Base-by-base conservation (phyloP, 2,888 invertebrate genomes). In the Ernsta delagoae region DNA sequence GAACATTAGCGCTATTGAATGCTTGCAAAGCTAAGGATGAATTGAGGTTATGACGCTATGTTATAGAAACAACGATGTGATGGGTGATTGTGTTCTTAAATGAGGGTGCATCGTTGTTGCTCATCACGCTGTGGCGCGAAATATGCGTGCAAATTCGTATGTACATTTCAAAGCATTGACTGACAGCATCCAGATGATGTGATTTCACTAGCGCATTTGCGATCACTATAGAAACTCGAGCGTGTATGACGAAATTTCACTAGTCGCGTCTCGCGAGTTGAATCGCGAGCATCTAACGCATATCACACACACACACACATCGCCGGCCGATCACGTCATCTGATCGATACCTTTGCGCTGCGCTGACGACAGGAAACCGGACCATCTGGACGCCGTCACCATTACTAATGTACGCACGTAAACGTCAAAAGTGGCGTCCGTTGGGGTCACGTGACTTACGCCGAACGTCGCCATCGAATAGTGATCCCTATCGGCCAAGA, bases 401-500 rank as follows among this genome's bases (percentile, higher is more conserved):
- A 72, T 71, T 75, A 77, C 79, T 61, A 71, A 79, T 78, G 78
- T 82, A 78, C 75, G 74, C 75, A 84, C 89, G 88, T 84, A 85
- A 89, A 89, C 87, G 89, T 86, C 90, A 89, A 89, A 88, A 89
- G 88, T 81, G 45, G 80, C 80, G 75, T 78, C 79, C 78, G 76
- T 73, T 70, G 67, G 76, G 77, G 74, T 75, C 87, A 83, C 85
- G 81, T 81, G 86, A 91, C 92, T 92, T 89, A 92, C 91, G 82
- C 87, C 88, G 82, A 86, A 87, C 76, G 82, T 81, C 75, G 85
- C 77, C 84, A 92, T 81, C 75, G 87, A 79, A 84, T 92, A 92
- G 69, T 89, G 83, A 77, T 88, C 92, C 81, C 85, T 92, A 75
- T 90, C 92, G 77, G 84, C 85, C 62, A 90, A 83, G 70, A 92